A percentile compares a stretch with the other conserved stretches of the same genome.
Evolutionary conservation across 2,888 invertebrate species (phyloP).

Genomic region (Muscina levida): DNA sequence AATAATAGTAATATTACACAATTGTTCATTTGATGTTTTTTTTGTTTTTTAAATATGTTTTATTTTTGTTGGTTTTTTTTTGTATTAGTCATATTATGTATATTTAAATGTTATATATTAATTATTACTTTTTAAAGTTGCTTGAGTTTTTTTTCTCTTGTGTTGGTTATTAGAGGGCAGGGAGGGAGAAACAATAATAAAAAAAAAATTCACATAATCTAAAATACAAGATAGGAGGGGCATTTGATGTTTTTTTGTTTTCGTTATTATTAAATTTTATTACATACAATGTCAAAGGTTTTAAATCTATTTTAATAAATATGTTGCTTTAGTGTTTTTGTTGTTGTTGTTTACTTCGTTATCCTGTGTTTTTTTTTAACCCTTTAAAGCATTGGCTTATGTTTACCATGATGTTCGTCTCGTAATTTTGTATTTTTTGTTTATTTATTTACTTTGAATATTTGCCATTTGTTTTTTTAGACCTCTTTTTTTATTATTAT

Average conservation of each 20-base stretch:
- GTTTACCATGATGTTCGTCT: neutral
- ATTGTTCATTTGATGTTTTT: constrained; percentile 43
- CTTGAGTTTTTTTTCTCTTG: constrained; percentile 10
- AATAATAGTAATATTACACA: constrained; percentile 55
- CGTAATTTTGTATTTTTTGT: constrained; percentile 22
- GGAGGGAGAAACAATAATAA: too few relatives aligned
- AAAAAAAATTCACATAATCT: constrained; percentile 29
- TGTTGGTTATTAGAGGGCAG: neutral
- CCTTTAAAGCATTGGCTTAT: constrained; percentile 32
- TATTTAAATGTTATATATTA: constrained; percentile 22
- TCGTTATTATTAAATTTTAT: constrained; percentile 7
- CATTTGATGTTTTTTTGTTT: neutral
- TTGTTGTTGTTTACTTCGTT: constrained; percentile 25
- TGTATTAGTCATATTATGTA: constrained; percentile 9
- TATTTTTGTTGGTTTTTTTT: constrained; percentile 29
- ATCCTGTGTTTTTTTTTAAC: constrained; percentile 27
- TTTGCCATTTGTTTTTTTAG: constrained; percentile 40
- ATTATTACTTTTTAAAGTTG: constrained; percentile 29
- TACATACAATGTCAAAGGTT: constrained; percentile 58
- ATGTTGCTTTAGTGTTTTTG: constrained; percentile 47
- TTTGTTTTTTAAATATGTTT: constrained; percentile 32
- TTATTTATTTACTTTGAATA: constrained; percentile 49
- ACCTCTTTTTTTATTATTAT: constrained; percentile 44
- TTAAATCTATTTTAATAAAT: constrained; percentile 57
- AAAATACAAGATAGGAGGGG: neutral